phyloP scores from a whole-genome alignment of 2,797 vertebrate species.

The Enteromius thamalakanensis region DNA sequence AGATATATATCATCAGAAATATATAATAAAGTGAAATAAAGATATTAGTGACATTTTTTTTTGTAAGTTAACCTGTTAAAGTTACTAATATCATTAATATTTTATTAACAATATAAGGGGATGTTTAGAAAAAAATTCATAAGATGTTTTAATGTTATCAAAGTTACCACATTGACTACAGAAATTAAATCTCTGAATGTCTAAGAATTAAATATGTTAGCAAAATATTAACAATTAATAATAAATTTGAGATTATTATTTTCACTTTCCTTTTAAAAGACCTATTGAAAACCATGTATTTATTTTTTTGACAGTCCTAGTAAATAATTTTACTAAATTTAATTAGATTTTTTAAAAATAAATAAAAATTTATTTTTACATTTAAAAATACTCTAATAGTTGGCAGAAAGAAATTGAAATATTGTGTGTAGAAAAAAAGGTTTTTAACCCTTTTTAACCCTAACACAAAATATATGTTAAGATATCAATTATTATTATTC shows the following conservation, averaged over 20 bases:
- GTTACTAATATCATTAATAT: neutral
- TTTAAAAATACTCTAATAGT: neutral
- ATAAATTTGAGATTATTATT: neutral
- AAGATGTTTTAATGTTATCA: neutral
- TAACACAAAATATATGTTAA: neutral
- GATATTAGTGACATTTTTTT: neutral
- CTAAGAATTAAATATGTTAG: neutral
- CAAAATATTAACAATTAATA: neutral
- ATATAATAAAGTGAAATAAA: too few relatives aligned
- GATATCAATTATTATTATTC: neutral
- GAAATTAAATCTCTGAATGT: neutral
- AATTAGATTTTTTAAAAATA: too few relatives aligned
- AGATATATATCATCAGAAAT: neutral
- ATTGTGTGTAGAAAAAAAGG: neutral
- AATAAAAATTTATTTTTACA: neutral
- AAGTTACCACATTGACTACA: neutral
- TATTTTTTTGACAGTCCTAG: neutral
- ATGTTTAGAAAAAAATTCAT: neutral
- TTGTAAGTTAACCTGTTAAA: neutral
- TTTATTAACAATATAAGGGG: neutral
- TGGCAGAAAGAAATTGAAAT: neutral
- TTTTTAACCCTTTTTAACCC: neutral
- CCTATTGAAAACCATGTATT: neutral
- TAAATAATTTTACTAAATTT: neutral
- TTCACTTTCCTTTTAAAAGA: neutral